A percentile compares a stretch with the other conserved stretches of the same genome.
phyloP scores from a whole-genome alignment of 2,888 invertebrate species.

The Ennomos erosarius region DNA sequence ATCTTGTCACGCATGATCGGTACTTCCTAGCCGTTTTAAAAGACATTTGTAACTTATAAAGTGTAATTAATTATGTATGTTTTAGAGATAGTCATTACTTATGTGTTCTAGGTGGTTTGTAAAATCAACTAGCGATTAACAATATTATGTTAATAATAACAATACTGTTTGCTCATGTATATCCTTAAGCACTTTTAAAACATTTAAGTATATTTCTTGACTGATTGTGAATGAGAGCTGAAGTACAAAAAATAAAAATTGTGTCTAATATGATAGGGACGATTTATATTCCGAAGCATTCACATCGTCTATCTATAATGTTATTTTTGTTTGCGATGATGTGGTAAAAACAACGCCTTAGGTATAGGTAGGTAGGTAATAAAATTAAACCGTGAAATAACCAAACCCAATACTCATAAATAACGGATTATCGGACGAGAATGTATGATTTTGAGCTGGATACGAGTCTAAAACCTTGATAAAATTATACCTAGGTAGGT shows the following conservation, averaged over 20 bases:
- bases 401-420: conserved; percentile 72
- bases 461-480: not conserved
- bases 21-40: not conserved
- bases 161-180: conserved; percentile 28
- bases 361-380: conserved; percentile 63
- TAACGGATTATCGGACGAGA: conserved; percentile 53
- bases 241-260: conserved; percentile 27
- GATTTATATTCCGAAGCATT: conserved; percentile 5
- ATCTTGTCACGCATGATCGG: no score
- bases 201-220: conserved; percentile 12
- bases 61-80: no score
- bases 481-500: not conserved
- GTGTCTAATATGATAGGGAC: conserved; percentile 3
- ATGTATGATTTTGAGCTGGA: conserved; percentile 38
- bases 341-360: conserved; percentile 28
- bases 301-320: conserved; percentile 7
- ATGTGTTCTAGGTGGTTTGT: conserved; percentile 33
- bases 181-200: conserved; percentile 18
- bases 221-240: conserved; percentile 25
- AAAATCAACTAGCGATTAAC: conserved; percentile 32
- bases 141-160: conserved; percentile 9
- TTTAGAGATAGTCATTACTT: no score
- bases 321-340: conserved; percentile 22
- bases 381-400: conserved; percentile 73
- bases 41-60: conserved; percentile 10